Percentiles rank a stretch among this genome's conserved stretches.
Conservation (phyloP, 2,888 invertebrate genomes). For the Melinaea menophilus region DNA sequence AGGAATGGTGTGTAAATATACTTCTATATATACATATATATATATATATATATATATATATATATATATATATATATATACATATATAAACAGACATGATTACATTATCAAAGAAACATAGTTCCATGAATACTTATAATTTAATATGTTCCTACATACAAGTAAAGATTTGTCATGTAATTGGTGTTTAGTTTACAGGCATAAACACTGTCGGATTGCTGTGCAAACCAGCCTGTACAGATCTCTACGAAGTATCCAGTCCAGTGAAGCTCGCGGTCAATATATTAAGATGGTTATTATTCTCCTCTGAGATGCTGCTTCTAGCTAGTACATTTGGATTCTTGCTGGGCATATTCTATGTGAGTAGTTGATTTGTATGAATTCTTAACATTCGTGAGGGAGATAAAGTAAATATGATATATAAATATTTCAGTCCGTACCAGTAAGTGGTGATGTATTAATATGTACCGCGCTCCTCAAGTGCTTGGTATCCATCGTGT, state of each 20-base stretch:
- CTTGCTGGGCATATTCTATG: conserved; percentile 41
- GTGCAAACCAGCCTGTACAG: conserved; percentile 35
- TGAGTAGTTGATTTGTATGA: conserved; percentile 25
- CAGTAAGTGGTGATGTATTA: conserved; percentile 25
- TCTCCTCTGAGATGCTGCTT: conserved; percentile 34
- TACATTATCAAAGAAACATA: background rate
- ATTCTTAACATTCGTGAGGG: background rate
- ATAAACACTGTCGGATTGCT: conserved; percentile 29
- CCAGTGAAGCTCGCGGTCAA: conserved; percentile 19
- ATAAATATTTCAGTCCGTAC: conserved; percentile 25
- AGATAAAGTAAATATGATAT: background rate
- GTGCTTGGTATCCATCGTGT: conserved; percentile 32
- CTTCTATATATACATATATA: too few relatives aligned
- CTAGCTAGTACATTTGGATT: conserved; percentile 39
- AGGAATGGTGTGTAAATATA: conserved; percentile 39
- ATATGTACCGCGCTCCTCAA: conserved; percentile 29
- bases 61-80: too few relatives aligned
- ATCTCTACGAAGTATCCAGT: conserved; percentile 24
- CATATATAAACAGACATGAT: background rate
- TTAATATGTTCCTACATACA: too few relatives aligned
- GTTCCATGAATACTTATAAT: too few relatives aligned
- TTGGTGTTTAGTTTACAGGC: conserved; percentile 37
- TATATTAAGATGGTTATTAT: conserved; percentile 38
- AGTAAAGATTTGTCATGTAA: background rate
- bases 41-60: too few relatives aligned